Percentiles rank a stretch among this genome's conserved stretches.
phyloP scores from a whole-genome alignment of 2,113 vertebrate species.

The Tetraodon nigroviridis region DNA sequence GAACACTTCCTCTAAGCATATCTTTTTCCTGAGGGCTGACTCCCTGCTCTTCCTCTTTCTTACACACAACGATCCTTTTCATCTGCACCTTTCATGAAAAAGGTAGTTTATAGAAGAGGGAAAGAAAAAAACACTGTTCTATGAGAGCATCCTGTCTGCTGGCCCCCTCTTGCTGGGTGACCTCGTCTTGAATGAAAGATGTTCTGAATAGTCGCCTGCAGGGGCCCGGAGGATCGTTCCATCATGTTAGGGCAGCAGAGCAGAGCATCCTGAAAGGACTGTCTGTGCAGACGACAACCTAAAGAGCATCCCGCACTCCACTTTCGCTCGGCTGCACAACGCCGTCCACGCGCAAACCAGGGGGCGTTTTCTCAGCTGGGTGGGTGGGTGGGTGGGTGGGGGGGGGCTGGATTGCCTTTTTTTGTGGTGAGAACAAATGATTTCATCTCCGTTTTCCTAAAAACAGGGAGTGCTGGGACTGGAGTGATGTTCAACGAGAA shows the following conservation, averaged over 20 bases:
- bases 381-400: neutral
- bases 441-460: conserved; percentile 26
- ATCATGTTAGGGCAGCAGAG: conserved; percentile 60
- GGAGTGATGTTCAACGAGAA: conserved; percentile 89
- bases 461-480: conserved; percentile 73
- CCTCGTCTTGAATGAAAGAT: conserved; percentile 52
- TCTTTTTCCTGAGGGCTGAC: conserved; percentile 45
- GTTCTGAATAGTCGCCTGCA: conserved; percentile 63
- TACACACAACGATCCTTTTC: conserved; percentile 54
- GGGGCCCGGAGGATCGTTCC: conserved; percentile 62
- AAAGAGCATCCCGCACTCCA: conserved; percentile 64
- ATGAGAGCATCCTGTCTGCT: conserved; percentile 67
- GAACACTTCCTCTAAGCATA: conserved; percentile 45
- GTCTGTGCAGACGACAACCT: conserved; percentile 37
- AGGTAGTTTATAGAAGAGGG: conserved; percentile 33
- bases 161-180: conserved; percentile 42
- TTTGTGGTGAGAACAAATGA: neutral
- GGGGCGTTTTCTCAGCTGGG: conserved; percentile 29
- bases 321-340: conserved; percentile 54
- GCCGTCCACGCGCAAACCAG: conserved; percentile 36
- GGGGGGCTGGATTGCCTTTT: neutral
- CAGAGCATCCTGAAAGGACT: conserved; percentile 58
- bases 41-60: conserved; percentile 35
- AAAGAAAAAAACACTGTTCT: conserved; percentile 34
- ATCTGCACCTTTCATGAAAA: conserved; percentile 45